These are phyloP conservation scores for Omphaloscelis lunosa DNA, from an alignment of 2,888 invertebrate genomes.

Conservation along the genomic window DNA sequence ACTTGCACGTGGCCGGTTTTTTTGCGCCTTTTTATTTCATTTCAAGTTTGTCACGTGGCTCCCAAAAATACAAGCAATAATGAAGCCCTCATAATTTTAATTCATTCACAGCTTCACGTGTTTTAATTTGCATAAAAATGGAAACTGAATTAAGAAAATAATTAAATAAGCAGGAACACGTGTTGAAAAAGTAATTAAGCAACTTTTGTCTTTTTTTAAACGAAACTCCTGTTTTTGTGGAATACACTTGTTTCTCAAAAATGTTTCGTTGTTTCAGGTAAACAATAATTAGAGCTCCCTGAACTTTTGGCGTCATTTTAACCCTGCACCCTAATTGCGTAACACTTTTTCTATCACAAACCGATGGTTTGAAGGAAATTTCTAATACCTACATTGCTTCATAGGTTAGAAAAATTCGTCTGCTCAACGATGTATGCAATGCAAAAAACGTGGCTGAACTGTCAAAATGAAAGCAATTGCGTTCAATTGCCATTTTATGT, in stretches of 20 bases:
- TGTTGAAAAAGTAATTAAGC: slow-evolving; percentile 42
- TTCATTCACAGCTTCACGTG: neutral
- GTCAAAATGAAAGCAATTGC: too few species aligned
- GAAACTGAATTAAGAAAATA: slow-evolving; percentile 28
- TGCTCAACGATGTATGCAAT: too few species aligned
- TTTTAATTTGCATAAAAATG: slow-evolving; percentile 21
- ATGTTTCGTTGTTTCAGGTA: slow-evolving; percentile 3
- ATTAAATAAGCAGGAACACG: slow-evolving; percentile 19
- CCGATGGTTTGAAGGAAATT: too few species aligned
- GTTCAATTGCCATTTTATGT: too few species aligned
- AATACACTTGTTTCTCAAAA: slow-evolving; percentile 10
- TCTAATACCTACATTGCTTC: too few species aligned
- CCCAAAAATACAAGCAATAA: neutral
- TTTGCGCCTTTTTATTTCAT: too few species aligned
- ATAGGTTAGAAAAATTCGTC: too few species aligned
- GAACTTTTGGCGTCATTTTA: neutral
- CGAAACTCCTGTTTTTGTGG: slow-evolving; percentile 8
- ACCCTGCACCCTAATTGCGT: too few species aligned
- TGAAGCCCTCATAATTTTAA: neutral
- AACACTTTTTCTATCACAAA: too few species aligned
- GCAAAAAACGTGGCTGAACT: too few species aligned
- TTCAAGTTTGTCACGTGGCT: neutral
- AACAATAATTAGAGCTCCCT: neutral
- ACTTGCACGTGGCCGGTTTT: too few species aligned
- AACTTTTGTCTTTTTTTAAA: slow-evolving; percentile 19